Conservation (phyloP, 2,113 vertebrate genomes). For the Rhinolophus sinicus region DNA sequence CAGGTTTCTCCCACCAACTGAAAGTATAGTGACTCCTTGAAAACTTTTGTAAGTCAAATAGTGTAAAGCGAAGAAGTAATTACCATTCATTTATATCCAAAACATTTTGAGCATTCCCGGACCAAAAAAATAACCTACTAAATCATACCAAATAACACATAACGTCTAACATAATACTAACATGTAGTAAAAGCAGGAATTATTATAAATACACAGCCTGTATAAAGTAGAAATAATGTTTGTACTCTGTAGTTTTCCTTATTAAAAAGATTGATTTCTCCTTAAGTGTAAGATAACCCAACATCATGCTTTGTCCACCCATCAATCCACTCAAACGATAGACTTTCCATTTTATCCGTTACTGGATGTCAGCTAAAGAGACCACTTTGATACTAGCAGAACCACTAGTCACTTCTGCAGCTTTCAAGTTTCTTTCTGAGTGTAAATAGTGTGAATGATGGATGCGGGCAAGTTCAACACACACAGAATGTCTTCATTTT, state of each 20-base stretch:
- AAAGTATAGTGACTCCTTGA: neutral
- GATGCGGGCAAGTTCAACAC: neutral
- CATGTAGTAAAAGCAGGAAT: neutral
- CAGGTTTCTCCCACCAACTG: neutral
- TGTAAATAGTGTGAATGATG: neutral
- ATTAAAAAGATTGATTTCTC: neutral
- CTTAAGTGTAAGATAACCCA: neutral
- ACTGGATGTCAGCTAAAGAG: neutral
- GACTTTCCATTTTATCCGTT: neutral
- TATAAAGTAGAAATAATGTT: neutral
- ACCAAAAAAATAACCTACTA: neutral
- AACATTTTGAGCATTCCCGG: neutral
- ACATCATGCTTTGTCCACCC: neutral
- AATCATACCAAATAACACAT: neutral
- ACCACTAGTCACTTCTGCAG: neutral
- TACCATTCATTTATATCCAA: neutral
- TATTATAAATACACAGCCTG: neutral
- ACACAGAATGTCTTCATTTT: neutral
- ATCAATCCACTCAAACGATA: neutral
- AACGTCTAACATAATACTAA: neutral
- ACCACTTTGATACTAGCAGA: neutral
- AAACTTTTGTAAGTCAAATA: neutral
- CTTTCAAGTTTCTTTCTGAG: neutral
- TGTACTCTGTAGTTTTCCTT: neutral
- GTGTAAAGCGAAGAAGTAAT: neutral